Conservation (phyloP, 2,888 invertebrate species). For the Andrena camellia region DNA sequence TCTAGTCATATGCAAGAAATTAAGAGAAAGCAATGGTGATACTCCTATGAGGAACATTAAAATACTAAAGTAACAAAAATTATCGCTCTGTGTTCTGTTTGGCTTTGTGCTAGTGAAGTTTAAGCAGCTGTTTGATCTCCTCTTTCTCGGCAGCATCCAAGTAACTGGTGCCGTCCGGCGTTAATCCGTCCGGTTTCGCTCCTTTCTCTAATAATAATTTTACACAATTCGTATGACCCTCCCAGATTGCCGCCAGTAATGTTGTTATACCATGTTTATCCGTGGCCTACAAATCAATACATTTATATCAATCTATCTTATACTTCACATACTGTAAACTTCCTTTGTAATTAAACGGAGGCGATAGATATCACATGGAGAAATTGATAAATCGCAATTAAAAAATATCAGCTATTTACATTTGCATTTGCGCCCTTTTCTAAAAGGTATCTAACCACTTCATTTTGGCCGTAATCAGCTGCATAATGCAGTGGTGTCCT, state of each 20-base stretch:
- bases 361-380: background rate
- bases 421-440: constrained; percentile 96
- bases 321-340: background rate
- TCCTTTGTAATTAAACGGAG: background rate
- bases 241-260: constrained; percentile 97
- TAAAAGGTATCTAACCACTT: constrained; percentile 94
- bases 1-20: constrained; percentile 77
- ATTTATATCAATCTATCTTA: background rate
- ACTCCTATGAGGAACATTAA: constrained; percentile 81
- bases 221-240: constrained; percentile 97
- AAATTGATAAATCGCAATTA: background rate
- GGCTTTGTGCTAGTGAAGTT: constrained; percentile 80
- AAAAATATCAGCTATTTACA: no score
- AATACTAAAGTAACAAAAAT: constrained; percentile 81
- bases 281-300: constrained; percentile 88
- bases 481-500: constrained; percentile 96
- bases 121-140: constrained; percentile 94
- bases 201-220: constrained; percentile 94
- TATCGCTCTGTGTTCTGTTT: constrained; percentile 76
- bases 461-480: constrained; percentile 97
- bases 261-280: constrained; percentile 98
- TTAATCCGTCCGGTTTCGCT: constrained; percentile 88
- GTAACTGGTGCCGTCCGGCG: constrained; percentile 95
- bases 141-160: constrained; percentile 96
- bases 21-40: constrained; percentile 77